Base-by-base conservation (phyloP, 2,797 vertebrate genomes). In the Margarornis squamiger region DNA sequence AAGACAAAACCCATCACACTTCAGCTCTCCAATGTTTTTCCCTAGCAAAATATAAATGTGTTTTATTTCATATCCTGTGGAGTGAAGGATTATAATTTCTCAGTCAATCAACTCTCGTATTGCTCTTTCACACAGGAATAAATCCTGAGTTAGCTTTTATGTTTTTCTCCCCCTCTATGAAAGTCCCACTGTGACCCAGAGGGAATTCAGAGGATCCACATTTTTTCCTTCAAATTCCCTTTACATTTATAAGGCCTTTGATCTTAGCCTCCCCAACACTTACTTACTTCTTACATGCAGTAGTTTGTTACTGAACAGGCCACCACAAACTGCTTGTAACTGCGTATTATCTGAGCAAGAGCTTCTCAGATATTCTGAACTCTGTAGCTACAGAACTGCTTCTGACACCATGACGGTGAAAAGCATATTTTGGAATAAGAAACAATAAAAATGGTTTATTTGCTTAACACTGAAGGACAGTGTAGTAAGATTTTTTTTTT, bases 271-370 rank as follows among this genome's bases (percentile, higher is more conserved):
- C 77, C 73, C 45, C 70, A 86, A 52, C 73, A 83, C 32, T 54
- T 14, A 75, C 30, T 67, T 23, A 39, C 7, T 63, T 82, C 82
- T 92, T 13, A 92, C 91, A 86, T 95, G 93, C 96, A 96, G 58
- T 63, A 95, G 59, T 93, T 95, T 93, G 83, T 88, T 76, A 73
- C 71, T 92, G 83, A 93, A 92, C 88, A 96, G 93, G 89, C 85
- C 92, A 95, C 77, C 77, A 93, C 91, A 95, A 96, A 85, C 71
- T 93, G 86, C 77, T 95, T 79, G 22, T 23, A 86, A 66, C 19
- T 41, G n/a, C 10, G 19, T 15, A 61, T 77, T 72, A 54, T 45
- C 77, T 20, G 26, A 92, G 54, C 77, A 80, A 87, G 34, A 59
- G 22, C 66, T 70, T 76, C 16, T 29, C 58, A 90, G 41, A 71